Evolutionary conservation across 2,113 vertebrate species (phyloP), one percentile per base, ranked within the genome.

Genomic region (Crotophaga sulcirostris): DNA sequence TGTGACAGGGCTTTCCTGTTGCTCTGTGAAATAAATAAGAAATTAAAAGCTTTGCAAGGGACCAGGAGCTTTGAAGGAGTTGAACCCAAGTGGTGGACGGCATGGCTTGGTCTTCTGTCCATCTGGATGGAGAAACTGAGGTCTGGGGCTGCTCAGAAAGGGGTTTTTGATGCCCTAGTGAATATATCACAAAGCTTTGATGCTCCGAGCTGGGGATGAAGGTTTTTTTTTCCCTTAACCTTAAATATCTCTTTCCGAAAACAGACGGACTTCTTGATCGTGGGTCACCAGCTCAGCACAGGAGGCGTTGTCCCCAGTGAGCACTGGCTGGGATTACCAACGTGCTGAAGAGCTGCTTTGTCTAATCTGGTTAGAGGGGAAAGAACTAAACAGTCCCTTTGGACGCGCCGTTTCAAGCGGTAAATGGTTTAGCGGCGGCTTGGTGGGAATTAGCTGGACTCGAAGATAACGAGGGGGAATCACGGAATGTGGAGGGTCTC

Each of bases 191-290:
- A 23, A 16, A 86, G 7, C 11, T 70, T 83, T 0, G 1, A 3
- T 14, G 13, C 51, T 66, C 3, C 3, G 42, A 20, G 12, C 15
- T 68, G 26, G 31, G 36, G 13, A 29, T 18, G 17, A 6, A 3
- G 52, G 16, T 17, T 19, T 44, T 26, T 60, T 10, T 4, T 18
- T 23, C 34, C 16, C 54, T 64, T 26, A 54, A 54, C 28, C 17
- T 31, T 10, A 36, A 52, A 29, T 16, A 56, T 62, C 23, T 6
- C 56, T 17, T 63, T 38, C 31, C 3, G 4, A 73, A 67, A 10
- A 12, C 0, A 0, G 14, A 24, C 11, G 0, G 3, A 14, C 18
- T 55, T 51, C 40, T 66, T 0, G 0, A 7, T 13, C 0, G 0
- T 0, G 2, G 36, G 13, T 40, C 36, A 7, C 16, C 0, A 1